Conservation (phyloP, 2,888 invertebrate species). For the Metalampra italica region DNA sequence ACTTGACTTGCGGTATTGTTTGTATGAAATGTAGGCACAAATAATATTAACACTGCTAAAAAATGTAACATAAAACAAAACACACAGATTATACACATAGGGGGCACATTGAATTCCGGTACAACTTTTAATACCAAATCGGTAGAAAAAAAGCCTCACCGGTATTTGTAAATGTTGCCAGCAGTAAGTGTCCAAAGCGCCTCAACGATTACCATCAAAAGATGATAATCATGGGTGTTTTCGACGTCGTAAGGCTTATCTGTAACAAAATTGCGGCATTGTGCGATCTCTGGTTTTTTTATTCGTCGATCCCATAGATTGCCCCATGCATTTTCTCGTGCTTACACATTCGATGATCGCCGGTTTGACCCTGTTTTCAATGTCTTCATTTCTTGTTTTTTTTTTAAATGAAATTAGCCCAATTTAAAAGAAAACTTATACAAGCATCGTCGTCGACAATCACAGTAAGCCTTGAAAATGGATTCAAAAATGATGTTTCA, state of each 20-base stretch:
- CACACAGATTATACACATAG: slow-evolving; percentile 30
- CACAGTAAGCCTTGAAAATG: slow-evolving; percentile 53
- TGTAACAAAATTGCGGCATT: slow-evolving; percentile 75
- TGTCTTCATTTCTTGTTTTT: slow-evolving; percentile 16
- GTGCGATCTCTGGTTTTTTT: slow-evolving; percentile 60
- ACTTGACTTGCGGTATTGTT: neutral
- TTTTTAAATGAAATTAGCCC: slow-evolving; percentile 24
- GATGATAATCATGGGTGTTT: slow-evolving; percentile 78
- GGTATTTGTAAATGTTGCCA: slow-evolving; percentile 63
- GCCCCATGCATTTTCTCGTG: slow-evolving; percentile 51
- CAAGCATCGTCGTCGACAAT: slow-evolving; percentile 37
- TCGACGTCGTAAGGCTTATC: slow-evolving; percentile 78
- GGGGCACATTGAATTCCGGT: slow-evolving; percentile 60
- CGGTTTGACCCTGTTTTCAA: slow-evolving; percentile 35
- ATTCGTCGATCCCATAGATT: slow-evolving; percentile 39
- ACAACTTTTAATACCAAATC: slow-evolving; percentile 30
- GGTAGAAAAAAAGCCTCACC: slow-evolving; percentile 67
- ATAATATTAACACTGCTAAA: neutral
- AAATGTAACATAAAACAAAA: slow-evolving; percentile 2
- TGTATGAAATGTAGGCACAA: slow-evolving; percentile 1
- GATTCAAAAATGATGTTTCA: slow-evolving; percentile 8
- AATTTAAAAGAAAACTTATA: slow-evolving; percentile 26
- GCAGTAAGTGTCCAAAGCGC: slow-evolving; percentile 71
- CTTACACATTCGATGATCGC: slow-evolving; percentile 35
- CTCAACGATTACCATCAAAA: slow-evolving; percentile 76